These are phyloP conservation scores for Aleiodes testaceus DNA, from an alignment of 2,888 invertebrate genomes.

Conservation along the genomic window DNA sequence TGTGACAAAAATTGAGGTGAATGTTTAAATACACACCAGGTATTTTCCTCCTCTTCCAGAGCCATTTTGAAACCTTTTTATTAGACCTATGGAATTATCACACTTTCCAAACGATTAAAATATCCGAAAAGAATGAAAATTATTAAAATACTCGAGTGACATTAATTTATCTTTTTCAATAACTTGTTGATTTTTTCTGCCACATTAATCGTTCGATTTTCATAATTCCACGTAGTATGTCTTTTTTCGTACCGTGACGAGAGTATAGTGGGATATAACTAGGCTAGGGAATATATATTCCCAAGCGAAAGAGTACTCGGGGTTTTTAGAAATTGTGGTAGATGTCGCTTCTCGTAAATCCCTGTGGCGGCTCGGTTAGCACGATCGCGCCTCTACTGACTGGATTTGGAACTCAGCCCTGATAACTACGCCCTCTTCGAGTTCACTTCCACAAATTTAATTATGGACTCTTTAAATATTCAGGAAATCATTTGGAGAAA, in stretches of 20 bases:
- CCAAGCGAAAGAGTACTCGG: too few species aligned
- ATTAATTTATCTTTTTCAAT: neutral
- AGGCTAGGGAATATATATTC: too few species aligned
- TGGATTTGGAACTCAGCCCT: too few species aligned
- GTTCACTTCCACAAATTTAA: too few species aligned
- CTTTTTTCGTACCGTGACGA: neutral
- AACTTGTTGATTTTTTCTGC: neutral
- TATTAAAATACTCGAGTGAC: neutral
- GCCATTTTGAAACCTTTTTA: conserved; percentile 74
- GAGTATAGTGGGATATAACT: too few species aligned
- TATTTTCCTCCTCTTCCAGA: conserved; percentile 77
- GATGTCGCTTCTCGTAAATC: too few species aligned
- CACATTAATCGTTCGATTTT: conserved; percentile 1
- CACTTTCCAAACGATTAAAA: neutral
- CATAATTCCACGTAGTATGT: conserved; percentile 8
- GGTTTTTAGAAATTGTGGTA: too few species aligned
- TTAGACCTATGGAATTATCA: neutral
- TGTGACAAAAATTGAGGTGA: conserved; percentile 8
- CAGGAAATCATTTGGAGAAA: too few species aligned
- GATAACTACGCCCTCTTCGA: too few species aligned
- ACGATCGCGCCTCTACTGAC: too few species aligned
- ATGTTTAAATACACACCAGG: conserved; percentile 75
- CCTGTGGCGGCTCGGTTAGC: too few species aligned
- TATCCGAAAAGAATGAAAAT: neutral
- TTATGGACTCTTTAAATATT: too few species aligned